Percentiles rank a stretch among this genome's conserved stretches.
These are phyloP conservation scores for Poecile atricapillus DNA, from an alignment of 2,113 vertebrate species.

Conservation along the genomic window DNA sequence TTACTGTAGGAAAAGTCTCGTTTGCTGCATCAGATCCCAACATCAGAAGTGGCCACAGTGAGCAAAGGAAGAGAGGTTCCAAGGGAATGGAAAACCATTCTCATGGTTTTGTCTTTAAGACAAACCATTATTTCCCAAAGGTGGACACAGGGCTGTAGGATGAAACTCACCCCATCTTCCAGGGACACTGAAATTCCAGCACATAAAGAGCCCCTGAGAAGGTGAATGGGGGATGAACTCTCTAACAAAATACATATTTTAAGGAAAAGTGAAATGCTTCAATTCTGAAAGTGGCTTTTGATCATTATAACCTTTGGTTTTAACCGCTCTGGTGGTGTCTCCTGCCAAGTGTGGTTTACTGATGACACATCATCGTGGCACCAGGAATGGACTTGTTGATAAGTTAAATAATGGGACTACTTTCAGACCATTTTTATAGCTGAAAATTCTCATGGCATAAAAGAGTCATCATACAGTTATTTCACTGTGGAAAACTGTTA, in stretches of 20 bases:
- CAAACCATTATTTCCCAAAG: not conserved
- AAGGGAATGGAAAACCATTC: not conserved
- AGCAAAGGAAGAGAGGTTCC: not conserved
- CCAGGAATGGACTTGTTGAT: slow-evolving; percentile 16
- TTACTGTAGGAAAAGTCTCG: not conserved
- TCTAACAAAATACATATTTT: not conserved
- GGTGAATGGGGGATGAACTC: not conserved
- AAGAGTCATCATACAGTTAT: slow-evolving; percentile 30
- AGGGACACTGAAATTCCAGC: not conserved
- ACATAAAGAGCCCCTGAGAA: not conserved
- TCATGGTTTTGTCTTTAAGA: not conserved
- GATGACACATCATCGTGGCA: slow-evolving; percentile 1
- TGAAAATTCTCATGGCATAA: slow-evolving; percentile 3
- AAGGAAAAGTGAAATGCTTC: not conserved
- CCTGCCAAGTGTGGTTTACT: not conserved
- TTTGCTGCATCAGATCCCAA: not conserved
- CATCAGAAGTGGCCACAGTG: not conserved
- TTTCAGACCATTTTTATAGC: slow-evolving; percentile 25
- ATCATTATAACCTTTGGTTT: not conserved
- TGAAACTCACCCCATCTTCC: not conserved
- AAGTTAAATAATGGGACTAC: slow-evolving; percentile 33
- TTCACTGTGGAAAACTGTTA: not conserved
- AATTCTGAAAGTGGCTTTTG: not conserved
- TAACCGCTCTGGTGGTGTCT: not conserved
- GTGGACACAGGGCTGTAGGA: not conserved